Base-by-base conservation (phyloP, 2,888 invertebrate species). In the Drosophila paranaensis region DNA sequence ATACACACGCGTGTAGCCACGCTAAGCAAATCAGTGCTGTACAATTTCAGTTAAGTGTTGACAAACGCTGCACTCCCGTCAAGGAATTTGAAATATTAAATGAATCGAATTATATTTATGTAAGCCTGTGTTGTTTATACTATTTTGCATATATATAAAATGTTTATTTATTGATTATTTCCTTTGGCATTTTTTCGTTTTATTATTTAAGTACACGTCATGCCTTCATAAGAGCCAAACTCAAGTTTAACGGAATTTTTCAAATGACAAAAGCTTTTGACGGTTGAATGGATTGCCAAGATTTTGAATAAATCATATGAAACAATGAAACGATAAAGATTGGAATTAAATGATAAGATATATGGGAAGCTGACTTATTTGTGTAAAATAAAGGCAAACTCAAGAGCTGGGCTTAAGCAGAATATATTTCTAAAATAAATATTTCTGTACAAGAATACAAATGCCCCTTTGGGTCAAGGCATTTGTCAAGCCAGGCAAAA, bases 21-120 rank as follows among this genome's bases (percentile, higher is more conserved):
- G 54, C 40, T 25, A 37, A 20, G 27, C 20, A 14, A 10, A 11
- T 9, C 25, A 73, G 78, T 77, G 78, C 68, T 77, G 74, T 27
- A 51, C 40, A 73, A 51, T 54, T 33, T 61, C 1, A 27, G 42
- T 30, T 37, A 10, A 61, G 77, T 57, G 63, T 42, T 77, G 30
- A 10, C 14, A 53, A 62, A 56, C 25, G 51, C 43, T 64, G 8
- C 61, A 61, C 33, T 48, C 42, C 57, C 25, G 14, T 16, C 4
- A n/a, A 6, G 40, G 30, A 60, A 43, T 30, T 33, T n/a, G 4
- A 9, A 1, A 10, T n/a, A 35, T 30, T 6, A 6, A 13, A 40
- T n/a, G 1, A 16, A 3, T 2, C 0, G 6, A 6, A 48, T 16
- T 6, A 33, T 6, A 37, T 39, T 10, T 6, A 33, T 6, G 27